Percentiles rank a stretch among this genome's conserved stretches.
Conservation (phyloP, 2,888 invertebrate species). For the Clepsis dumicolana region DNA sequence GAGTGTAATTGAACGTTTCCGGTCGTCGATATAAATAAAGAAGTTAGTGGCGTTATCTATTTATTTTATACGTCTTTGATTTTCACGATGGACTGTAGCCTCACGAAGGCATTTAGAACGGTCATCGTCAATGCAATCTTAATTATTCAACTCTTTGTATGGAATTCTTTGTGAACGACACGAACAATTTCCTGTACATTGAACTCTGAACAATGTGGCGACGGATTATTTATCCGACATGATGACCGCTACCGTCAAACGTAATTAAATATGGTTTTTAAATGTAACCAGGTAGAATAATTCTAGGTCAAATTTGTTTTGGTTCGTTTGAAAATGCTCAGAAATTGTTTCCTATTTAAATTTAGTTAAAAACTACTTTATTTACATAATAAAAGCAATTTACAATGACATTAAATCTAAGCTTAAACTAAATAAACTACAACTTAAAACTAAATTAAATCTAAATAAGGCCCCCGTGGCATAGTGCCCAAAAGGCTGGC, state of each 20-base stretch:
- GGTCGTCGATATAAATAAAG: too few species aligned
- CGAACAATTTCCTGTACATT: conserved; percentile 35
- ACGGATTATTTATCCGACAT: not conserved
- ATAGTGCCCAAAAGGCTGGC: too few species aligned
- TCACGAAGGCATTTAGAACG: conserved; percentile 11
- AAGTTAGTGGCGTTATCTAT: not conserved
- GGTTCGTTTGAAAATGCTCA: conserved; percentile 61
- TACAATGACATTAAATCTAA: too few species aligned
- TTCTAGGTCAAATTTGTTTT: conserved; percentile 47
- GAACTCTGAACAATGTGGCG: conserved; percentile 38
- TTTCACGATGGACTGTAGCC: conserved; percentile 15
- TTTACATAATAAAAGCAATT: too few species aligned
- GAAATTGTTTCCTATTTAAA: conserved; percentile 67
- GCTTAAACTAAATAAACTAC: too few species aligned
- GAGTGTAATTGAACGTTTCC: too few species aligned
- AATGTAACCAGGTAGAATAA: conserved; percentile 9
- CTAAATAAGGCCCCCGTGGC: too few species aligned
- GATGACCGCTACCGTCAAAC: conserved; percentile 14
- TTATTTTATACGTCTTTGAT: not conserved
- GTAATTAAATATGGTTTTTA: not conserved
- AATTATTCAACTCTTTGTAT: conserved; percentile 36
- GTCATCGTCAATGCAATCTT: conserved; percentile 35
- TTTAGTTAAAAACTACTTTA: too few species aligned
- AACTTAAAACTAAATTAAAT: too few species aligned
- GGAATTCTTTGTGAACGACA: conserved; percentile 23